phyloP scores from a whole-genome alignment of 2,888 invertebrate species.

The Harmothoe impar region DNA sequence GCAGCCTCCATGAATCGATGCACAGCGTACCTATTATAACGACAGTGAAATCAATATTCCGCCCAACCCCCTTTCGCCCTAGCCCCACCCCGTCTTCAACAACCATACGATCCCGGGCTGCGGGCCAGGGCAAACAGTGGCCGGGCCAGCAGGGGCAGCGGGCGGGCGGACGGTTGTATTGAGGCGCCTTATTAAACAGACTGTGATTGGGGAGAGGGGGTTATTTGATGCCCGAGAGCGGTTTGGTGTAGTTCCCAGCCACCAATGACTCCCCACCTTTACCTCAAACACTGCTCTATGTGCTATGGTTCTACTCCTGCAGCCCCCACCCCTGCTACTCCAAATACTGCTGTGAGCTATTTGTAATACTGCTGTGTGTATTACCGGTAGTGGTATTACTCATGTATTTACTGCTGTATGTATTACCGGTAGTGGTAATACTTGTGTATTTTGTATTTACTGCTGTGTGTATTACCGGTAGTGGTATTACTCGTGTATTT shows the following conservation, averaged over 20 bases:
- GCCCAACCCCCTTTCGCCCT: background rate
- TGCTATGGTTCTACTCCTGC: background rate
- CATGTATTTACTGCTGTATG: too few relatives aligned
- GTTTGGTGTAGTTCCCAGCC: slow-evolving; percentile 21
- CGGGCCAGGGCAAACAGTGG: slow-evolving; percentile 6
- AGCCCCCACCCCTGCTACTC: background rate
- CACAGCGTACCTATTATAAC: background rate
- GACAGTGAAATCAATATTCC: background rate
- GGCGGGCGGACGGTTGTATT: background rate
- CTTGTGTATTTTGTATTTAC: background rate
- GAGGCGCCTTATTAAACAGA: slow-evolving; percentile 18
- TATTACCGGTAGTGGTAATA: background rate
- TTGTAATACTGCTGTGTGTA: too few relatives aligned
- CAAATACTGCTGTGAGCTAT: too few relatives aligned
- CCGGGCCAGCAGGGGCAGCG: background rate
- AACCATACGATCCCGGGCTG: slow-evolving; percentile 4
- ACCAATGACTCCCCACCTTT: background rate
- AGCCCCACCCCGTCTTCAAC: slow-evolving; percentile 20
- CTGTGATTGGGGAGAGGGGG: slow-evolving; percentile 1
- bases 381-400: too few relatives aligned
- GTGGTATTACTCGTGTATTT: too few relatives aligned
- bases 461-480: too few relatives aligned
- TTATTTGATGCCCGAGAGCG: background rate
- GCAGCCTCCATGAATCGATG: slow-evolving; percentile 10
- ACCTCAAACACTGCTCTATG: background rate